Evolutionary conservation across 2,797 vertebrate genomes (phyloP), one percentile per base, ranked within the genome.

Genomic region (Chiroxiphia lanceolata): DNA sequence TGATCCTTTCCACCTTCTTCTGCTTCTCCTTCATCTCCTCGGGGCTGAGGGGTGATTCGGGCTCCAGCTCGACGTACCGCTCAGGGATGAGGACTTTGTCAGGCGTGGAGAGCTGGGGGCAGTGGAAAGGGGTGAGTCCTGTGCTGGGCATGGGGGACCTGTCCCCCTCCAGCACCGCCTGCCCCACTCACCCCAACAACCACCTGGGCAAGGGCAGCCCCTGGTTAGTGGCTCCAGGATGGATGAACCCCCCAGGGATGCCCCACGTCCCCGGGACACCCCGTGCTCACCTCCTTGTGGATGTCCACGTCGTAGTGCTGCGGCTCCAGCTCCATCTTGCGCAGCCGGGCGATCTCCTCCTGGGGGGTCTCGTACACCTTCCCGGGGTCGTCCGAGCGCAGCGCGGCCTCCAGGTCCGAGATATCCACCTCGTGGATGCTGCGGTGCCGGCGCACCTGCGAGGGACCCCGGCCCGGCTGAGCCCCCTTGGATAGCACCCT

Each of bases 401-500:
- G 98, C 0, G 99, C 99, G 0, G 98, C 98, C 97, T 99, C 99
- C 90, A 99, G 96, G 95, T 99, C 99, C 17, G 99, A 99, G 95
- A 99, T 99, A 91, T 99, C 99, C 44, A 99, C 99, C 95, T 99
- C 99, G 1, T 99, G 99, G 93, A 99, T 98, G 71, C 99, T 99
- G 78, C 99, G 97, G 94, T 99, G 98, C 65, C 99, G 98, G 26
- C 98, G 98, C 31, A 99, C 98, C 99, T 99, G 86, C 20, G 16
- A 50, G 53, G 26, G 29, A 63, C 40, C 61, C 61, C 48, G 1
- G 4, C 15, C 27, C 7, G 1, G 5, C 65, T 80, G 40, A 45
- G 47, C 3, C 10, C 47, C 48, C 11, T 1, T 0, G 14, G 8
- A 11, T 3, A 27, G 5, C 51, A 17, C 51, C 1, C 0, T 5